Evolutionary conservation across 2,113 vertebrate genomes (phyloP).

Genomic region (Lepus americanus): DNA sequence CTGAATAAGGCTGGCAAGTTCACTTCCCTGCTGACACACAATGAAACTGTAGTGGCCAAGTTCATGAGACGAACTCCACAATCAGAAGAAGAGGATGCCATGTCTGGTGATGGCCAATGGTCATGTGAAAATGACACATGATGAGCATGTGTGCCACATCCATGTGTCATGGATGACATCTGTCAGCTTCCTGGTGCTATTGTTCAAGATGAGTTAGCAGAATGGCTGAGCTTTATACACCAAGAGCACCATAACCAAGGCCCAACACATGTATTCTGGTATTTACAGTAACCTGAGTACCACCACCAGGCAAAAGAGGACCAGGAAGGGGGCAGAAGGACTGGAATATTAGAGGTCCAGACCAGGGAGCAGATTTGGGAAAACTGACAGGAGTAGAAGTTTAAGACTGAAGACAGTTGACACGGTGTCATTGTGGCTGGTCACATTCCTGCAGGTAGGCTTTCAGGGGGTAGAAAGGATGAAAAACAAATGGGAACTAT

Average conservation of each 20-base stretch:
- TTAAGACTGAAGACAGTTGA: no score
- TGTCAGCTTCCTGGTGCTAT: constrained; percentile 97
- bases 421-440: no score
- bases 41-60: constrained; percentile 96
- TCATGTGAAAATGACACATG: constrained; percentile 97
- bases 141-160: constrained; percentile 98
- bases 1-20: constrained; percentile 98
- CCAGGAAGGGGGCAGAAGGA: no score
- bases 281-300: constrained; percentile 51
- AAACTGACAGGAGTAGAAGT: neutral
- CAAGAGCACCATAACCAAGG: constrained; percentile 99
- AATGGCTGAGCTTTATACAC: constrained; percentile 96
- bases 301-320: neutral
- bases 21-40: constrained; percentile 98
- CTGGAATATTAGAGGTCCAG: neutral
- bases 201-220: constrained; percentile 99
- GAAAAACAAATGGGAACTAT: neutral
- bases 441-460: no score
- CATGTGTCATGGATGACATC: constrained; percentile 89
- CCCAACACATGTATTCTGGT: constrained; percentile 92
- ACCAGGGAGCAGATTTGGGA: neutral
- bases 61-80: constrained; percentile 98
- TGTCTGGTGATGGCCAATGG: constrained; percentile 98
- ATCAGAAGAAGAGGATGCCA: constrained; percentile 99
- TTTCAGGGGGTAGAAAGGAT: neutral